Evolutionary conservation across 2,797 vertebrate genomes (phyloP).

Genomic region (Acipenser transmontanus): DNA sequence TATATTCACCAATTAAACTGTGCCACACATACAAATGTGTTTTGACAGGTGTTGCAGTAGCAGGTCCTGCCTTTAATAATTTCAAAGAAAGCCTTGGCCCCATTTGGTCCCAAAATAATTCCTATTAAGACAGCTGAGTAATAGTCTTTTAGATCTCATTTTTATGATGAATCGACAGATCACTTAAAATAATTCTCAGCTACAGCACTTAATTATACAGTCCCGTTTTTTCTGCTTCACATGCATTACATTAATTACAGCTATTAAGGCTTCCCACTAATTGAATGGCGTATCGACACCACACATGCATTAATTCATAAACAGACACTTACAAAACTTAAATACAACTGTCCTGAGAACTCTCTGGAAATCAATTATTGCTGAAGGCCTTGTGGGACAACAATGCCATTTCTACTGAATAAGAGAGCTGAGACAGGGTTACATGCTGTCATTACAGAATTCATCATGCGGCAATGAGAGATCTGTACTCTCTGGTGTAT

Average conservation of each 20-base stretch:
- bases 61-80: no score
- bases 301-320: slow-evolving; percentile 5
- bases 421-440: slow-evolving; percentile 13
- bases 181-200: not conserved
- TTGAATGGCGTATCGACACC: slow-evolving; percentile 8
- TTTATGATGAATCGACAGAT: no score
- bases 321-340: slow-evolving; percentile 5
- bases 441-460: slow-evolving; percentile 16
- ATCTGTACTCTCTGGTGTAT: slow-evolving; percentile 12
- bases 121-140: no score
- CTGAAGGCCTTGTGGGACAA: slow-evolving; percentile 11
- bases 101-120: no score
- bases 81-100: no score
- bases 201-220: slow-evolving; percentile 2
- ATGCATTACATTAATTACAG: slow-evolving; percentile 14
- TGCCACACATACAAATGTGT: no score
- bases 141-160: no score
- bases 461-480: slow-evolving; percentile 13
- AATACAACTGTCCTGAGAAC: slow-evolving; percentile 15
- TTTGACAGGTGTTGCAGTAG: no score
- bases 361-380: slow-evolving; percentile 13
- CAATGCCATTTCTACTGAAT: slow-evolving; percentile 8
- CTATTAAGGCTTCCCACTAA: slow-evolving; percentile 11
- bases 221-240: slow-evolving; percentile 7
- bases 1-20: no score